These are phyloP conservation scores for Galaxias olidus DNA, from an alignment of 2,797 vertebrate species.

Conservation along the genomic window DNA sequence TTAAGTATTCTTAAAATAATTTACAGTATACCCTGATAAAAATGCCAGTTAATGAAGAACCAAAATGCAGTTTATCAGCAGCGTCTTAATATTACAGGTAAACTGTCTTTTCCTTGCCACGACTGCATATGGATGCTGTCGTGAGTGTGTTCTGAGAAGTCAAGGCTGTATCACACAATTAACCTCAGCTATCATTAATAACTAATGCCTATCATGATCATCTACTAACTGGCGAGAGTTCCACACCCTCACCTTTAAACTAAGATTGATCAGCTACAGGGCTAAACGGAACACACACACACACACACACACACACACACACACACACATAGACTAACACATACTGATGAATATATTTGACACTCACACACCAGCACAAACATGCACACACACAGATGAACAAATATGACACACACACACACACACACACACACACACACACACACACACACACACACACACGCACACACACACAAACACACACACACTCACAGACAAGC, in stretches of 20 bases:
- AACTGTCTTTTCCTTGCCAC: too few relatives aligned
- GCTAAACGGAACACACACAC: neutral
- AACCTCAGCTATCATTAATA: neutral
- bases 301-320: neutral
- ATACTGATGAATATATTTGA: neutral
- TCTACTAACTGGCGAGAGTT: neutral
- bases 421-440: neutral
- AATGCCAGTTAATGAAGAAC: too few relatives aligned
- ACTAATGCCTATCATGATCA: neutral
- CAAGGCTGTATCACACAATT: neutral
- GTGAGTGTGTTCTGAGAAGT: neutral
- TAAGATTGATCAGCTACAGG: conserved; percentile 10
- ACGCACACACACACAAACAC: too few relatives aligned
- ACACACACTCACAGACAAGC: too few relatives aligned
- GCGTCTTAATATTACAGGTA: too few relatives aligned
- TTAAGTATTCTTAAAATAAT: too few relatives aligned
- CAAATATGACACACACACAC: too few relatives aligned
- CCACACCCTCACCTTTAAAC: neutral
- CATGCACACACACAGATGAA: too few relatives aligned
- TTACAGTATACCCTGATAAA: too few relatives aligned
- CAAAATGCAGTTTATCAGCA: too few relatives aligned
- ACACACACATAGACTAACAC: neutral
- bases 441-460: neutral
- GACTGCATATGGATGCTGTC: neutral
- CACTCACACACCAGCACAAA: too few relatives aligned